Conservation (phyloP, 2,888 invertebrate genomes). For the Pinctada fucata region DNA sequence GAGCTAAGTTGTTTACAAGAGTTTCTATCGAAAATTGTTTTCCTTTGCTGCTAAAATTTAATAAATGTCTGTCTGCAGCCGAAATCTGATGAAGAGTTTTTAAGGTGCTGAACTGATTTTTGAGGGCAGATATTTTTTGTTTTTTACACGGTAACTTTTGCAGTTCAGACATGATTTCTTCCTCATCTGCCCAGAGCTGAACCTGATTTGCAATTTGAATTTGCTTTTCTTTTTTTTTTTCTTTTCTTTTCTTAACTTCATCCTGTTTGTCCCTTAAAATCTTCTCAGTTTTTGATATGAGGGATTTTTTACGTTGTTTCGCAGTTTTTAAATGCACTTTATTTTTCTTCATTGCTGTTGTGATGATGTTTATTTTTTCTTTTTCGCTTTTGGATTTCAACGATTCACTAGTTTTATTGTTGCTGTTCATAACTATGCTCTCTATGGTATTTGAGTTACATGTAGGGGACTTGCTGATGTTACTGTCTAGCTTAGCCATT, state of each 20-base stretch:
- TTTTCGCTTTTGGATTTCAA: not conserved
- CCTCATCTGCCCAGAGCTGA: not conserved
- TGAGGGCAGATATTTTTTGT: not conserved
- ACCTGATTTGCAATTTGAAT: not conserved
- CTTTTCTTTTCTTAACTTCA: not conserved
- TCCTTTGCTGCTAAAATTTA: not conserved
- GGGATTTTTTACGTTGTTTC: not conserved
- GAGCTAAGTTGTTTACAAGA: not conserved
- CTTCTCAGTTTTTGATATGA: not conserved
- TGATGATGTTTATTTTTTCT: not conserved
- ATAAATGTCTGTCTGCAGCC: not conserved
- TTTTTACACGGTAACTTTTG: not conserved
- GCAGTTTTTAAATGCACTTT: not conserved
- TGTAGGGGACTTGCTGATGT: not conserved
- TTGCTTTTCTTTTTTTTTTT: not conserved
- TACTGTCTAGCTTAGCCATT: constrained; percentile 8
- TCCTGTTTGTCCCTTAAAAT: not conserved
- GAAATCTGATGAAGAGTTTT: not conserved
- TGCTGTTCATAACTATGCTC: not conserved
- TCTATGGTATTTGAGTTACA: not conserved
- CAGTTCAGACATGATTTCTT: not conserved
- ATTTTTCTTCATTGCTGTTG: not conserved
- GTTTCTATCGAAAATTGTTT: not conserved
- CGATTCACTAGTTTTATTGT: not conserved
- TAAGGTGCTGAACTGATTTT: not conserved